Conservation (phyloP, 2,113 vertebrate genomes). For the Paramormyrops kingsleyae region DNA sequence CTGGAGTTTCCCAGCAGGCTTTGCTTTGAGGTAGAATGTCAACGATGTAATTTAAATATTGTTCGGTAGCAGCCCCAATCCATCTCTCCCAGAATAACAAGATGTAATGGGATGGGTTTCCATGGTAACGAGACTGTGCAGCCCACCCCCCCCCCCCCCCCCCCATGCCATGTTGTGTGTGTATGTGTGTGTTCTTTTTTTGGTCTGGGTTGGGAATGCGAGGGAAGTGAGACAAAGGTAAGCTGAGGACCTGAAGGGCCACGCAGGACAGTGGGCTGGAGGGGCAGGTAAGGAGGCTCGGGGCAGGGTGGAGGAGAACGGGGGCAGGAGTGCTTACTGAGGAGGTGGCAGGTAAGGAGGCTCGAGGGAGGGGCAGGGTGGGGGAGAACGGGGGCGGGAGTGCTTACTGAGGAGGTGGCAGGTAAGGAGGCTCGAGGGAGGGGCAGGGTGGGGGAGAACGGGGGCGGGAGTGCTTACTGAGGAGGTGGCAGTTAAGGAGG, state of each 20-base stretch:
- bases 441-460: neutral
- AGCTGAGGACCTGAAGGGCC: neutral
- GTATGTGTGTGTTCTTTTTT: neutral
- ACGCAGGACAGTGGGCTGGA: neutral
- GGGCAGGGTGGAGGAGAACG: too few species aligned
- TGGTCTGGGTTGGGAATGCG: conserved; percentile 16
- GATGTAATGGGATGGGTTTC: conserved; percentile 41
- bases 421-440: neutral
- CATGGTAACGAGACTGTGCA: conserved; percentile 38
- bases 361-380: neutral
- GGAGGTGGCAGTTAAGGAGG: too few species aligned
- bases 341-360: neutral
- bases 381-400: neutral
- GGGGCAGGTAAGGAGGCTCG: too few species aligned
- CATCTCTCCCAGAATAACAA: conserved; percentile 4
- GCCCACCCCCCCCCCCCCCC: too few species aligned
- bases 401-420: neutral
- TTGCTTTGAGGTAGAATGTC: neutral
- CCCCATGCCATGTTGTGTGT: neutral
- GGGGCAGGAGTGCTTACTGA: neutral
- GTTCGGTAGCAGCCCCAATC: neutral
- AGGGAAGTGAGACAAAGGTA: conserved; percentile 31
- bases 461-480: too few species aligned
- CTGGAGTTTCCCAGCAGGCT: neutral
- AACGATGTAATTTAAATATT: neutral